Base-by-base conservation (phyloP, 2,797 vertebrate species). In the Buphagus erythrorhynchus region DNA sequence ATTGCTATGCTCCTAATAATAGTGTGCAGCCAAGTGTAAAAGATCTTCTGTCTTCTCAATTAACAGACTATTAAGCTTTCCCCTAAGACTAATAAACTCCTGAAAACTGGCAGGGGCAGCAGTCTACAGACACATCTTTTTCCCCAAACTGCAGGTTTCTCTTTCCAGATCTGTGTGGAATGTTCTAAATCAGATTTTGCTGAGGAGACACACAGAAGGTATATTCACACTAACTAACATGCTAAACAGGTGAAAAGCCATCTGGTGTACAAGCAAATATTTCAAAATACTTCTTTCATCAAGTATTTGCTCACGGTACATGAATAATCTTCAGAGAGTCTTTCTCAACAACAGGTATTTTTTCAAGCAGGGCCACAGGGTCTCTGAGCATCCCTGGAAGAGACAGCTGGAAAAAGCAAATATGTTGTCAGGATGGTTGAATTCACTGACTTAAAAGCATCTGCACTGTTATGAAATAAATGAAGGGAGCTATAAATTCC, bases 11-110 rank as follows among this genome's bases (percentile, higher is more conserved):
- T 92, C 55, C 74, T 96, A 93, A 92, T 97, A 96, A 95, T 67
- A 79, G 74, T 75, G 95, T 93, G 94, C 95, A 97, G 94, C 74
- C 93, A 93, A 89, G 94, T 91, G 93, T 90, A 93, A 93, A 96
- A 96, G 87, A 95, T 96, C 83, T 93, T 97, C 97, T 95, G 91
- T 95, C 95, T 96, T 95, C 96, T 96, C 96, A 97, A 96, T 97
- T 97, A 97, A 95, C 94, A 97, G 87, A 63, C 92, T 92, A 95
- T 96, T 97, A 96, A 97, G 78, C 66, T 77, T 95, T 97, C 96
- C 95, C 96, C 51, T 93, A 94, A 94, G 96, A 97, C 83, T 92
- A 96, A 97, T 97, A 96, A 96, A 94, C 91, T 91, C 77, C 72
- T 88, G 84, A 94, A 97, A 94, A 94, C 71, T 93, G 91, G 85